phyloP scores from a whole-genome alignment of 2,113 vertebrate species.

The Paramormyrops kingsleyae region DNA sequence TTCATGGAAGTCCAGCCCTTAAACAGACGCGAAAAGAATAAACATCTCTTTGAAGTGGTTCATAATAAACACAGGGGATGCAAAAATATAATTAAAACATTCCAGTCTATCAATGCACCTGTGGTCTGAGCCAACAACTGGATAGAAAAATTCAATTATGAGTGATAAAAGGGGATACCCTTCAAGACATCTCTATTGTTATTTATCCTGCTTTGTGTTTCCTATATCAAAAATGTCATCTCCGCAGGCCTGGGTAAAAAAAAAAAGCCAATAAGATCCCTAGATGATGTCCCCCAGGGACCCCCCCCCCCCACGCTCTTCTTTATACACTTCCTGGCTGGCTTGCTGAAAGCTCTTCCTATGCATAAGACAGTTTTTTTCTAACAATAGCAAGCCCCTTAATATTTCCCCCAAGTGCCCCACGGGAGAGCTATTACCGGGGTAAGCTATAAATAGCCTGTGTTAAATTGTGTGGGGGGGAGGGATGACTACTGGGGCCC shows the following conservation, averaged over 20 bases:
- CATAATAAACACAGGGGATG: background rate
- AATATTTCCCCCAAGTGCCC: background rate
- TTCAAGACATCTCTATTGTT: background rate
- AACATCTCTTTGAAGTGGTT: background rate
- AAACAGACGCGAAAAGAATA: background rate
- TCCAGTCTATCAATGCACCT: background rate
- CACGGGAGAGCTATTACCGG: background rate
- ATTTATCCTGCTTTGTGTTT: background rate
- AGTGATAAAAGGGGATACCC: background rate
- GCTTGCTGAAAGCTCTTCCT: background rate
- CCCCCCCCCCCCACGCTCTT: background rate
- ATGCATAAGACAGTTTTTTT: background rate
- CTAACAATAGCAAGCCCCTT: background rate
- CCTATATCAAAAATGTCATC: background rate
- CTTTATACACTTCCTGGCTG: background rate
- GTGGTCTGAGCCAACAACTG: background rate
- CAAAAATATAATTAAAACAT: background rate
- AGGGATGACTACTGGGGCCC: background rate
- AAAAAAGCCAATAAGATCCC: background rate
- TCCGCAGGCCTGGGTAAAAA: background rate
- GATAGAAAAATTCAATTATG: background rate
- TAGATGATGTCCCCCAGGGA: background rate
- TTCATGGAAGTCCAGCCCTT: conserved; percentile 84
- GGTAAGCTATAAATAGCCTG: background rate
- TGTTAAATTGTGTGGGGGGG: background rate